Evolutionary conservation across 2,113 vertebrate genomes (phyloP).

Genomic region (Eidolon helvum): DNA sequence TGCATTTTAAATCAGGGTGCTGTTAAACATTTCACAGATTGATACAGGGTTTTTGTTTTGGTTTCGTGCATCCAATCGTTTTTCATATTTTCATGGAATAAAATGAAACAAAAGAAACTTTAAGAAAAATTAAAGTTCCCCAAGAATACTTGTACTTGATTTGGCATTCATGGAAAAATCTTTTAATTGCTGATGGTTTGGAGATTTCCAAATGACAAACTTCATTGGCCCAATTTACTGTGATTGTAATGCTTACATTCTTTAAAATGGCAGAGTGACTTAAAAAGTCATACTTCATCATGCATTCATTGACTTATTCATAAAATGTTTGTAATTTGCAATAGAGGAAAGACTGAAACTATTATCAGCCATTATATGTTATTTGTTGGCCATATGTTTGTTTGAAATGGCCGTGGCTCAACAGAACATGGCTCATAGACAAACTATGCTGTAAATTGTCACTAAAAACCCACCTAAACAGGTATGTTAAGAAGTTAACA

Average conservation of each 20-base stretch:
- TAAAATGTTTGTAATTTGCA: conserved; percentile 87
- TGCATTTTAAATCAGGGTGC: conserved; percentile 57
- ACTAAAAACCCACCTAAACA: conserved; percentile 83
- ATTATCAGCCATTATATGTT: conserved; percentile 89
- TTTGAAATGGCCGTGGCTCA: conserved; percentile 83
- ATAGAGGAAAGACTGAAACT: conserved; percentile 86
- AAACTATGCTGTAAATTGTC: conserved; percentile 82
- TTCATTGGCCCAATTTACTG: conserved; percentile 85
- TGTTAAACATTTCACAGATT: conserved; percentile 68
- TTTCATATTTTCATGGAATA: conserved; percentile 75
- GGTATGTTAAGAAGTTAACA: conserved; percentile 78
- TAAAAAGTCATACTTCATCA: conserved; percentile 87
- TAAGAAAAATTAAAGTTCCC: conserved; percentile 78
- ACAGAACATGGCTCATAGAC: conserved; percentile 76
- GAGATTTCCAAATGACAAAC: conserved; percentile 89
- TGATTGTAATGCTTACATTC: conserved; percentile 86
- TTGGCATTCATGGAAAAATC: conserved; percentile 83
- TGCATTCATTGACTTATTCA: conserved; percentile 74
- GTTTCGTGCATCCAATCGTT: conserved; percentile 73
- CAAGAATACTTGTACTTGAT: conserved; percentile 80
- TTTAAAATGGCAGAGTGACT: conserved; percentile 83
- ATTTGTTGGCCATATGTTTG: conserved; percentile 87
- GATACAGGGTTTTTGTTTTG: conserved; percentile 59
- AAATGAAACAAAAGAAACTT: conserved; percentile 78
- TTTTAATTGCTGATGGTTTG: conserved; percentile 89